Base-by-base conservation (phyloP, 1,140 invertebrate species). In the Diprion similis region DNA sequence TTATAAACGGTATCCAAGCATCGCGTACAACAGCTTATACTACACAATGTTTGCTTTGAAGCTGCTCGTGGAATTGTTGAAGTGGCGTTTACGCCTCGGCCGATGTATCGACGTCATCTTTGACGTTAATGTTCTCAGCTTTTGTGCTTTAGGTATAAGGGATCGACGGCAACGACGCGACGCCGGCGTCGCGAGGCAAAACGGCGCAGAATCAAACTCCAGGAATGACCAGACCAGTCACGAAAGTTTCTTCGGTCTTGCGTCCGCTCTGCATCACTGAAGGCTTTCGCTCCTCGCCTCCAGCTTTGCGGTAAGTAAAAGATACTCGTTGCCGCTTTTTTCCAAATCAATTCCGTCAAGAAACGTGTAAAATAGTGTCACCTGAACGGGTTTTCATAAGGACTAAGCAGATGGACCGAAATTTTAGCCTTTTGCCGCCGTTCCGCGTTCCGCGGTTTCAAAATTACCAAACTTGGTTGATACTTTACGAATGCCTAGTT, bases 131-230 rank as follows among this genome's bases (percentile, higher is more conserved):
- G 10, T 59, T 59, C n/a, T n/a, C 6, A 59, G 51, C 51, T 59
- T 59, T n/a, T 59, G 9, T 59, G n/a, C n/a, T 15, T 59, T 17
- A 9, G n/a, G n/a, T n/a, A n/a, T n/a, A n/a, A n/a, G n/a, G n/a
- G n/a, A 17, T 17, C 51, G 11, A 59, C 11, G n/a, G 6, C 4
- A 17, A 13, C 51, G 11, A 59, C 0, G n/a, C 11, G 51, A 59
- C 51, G 51, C n/a, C 51, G n/a, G 51, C 51, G 51, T 59, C 51
- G 51, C 51, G 51, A 10, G 11, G 9, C 51, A 59, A 59, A 59
- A 59, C 51, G 51, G 51, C 51, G 51, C 51, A 59, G 51, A 59
- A 59, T 59, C 51, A 59, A 59, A 17, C 51, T 59, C n/a, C 51
- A 59, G 8, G 4, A 17, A 17, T 59, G 51, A 59, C 51, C 51